Conservation (phyloP, 1,140 invertebrate species). For the Ooceraea biroi region DNA sequence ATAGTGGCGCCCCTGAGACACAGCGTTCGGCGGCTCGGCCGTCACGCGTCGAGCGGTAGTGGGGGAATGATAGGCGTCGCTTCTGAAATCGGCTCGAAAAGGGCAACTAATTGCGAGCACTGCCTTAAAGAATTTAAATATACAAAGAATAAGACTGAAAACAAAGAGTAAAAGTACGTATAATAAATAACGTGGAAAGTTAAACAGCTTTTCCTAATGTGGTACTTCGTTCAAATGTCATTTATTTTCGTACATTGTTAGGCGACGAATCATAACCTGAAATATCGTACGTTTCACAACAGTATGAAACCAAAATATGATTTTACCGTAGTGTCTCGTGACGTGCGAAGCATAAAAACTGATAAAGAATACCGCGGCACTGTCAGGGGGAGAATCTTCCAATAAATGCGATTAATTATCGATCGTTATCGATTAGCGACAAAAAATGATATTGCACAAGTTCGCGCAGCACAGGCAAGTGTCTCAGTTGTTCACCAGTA, state of each 20-base stretch:
- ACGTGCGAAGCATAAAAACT: background rate
- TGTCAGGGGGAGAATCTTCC: background rate
- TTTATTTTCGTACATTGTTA: background rate
- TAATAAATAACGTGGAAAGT: too few relatives aligned
- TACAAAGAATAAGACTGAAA: too few relatives aligned
- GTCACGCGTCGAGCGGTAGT: too few relatives aligned
- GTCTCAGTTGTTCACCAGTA: constrained; percentile 31
- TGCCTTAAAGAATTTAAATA: too few relatives aligned
- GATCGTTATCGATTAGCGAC: background rate
- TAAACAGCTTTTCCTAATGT: too few relatives aligned
- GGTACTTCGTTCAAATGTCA: background rate
- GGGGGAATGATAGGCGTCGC: too few relatives aligned
- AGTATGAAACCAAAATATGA: background rate
- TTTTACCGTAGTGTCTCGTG: background rate
- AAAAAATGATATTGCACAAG: constrained; percentile 22
- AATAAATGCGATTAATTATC: constrained; percentile 1
- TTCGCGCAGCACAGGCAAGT: constrained; percentile 57
- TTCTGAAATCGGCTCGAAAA: too few relatives aligned
- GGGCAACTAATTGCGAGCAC: too few relatives aligned
- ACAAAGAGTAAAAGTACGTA: too few relatives aligned
- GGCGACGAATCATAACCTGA: background rate
- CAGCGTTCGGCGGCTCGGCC: too few relatives aligned
- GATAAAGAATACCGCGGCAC: background rate
- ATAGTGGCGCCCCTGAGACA: too few relatives aligned
- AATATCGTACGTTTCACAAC: background rate